Evolutionary conservation across 1,140 invertebrate genomes (phyloP), one percentile per base, ranked within the genome.

Genomic region (Ostrea edulis): DNA sequence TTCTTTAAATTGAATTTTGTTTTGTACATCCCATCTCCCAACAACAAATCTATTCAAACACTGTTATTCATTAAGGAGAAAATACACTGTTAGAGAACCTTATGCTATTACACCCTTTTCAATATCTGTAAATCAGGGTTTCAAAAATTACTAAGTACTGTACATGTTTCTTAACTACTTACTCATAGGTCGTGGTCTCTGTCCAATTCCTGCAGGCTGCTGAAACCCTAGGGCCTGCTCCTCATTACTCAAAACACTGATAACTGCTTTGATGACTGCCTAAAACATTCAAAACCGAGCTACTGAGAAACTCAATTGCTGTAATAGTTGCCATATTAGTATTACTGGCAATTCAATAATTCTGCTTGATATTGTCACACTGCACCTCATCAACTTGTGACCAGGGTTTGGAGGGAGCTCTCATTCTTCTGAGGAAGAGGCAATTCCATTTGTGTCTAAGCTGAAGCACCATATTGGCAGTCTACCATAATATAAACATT

Each of bases 361-460:
- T 58, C 5, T 58, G 14, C 4, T 20, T 58, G 20, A 8, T 20
- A 12, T 5, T 20, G 12, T 17, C 0, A 62, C 7, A 0, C 55
- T n/a, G 14, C 91, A 94, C 93, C 90, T 98, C 97, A 93, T 98
- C 97, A 68, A 96, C 95, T 62, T 96, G 94, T 51, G 95, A 94
- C 92, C 94, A 95, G 0, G 96, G 95, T 94, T 97, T 97, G 17
- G 96, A 96, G 0, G 97, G 97, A 86, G 96, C 96, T 87, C 96
- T 96, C 96, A 98, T 97, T 54, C 97, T 95, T 8, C 97, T 95
- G 12, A 97, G 95, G 54, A 98, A 96, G 12, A 98, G 92, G 51
- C 97, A 96, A 92, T 97, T 97, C 94, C 97, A 97, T 88, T 97
- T 97, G 92, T 97, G 97, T 51, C 98, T 95, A 25, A 98, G 95